Evolutionary conservation across 2,888 invertebrate species (phyloP), one percentile per base, ranked within the genome.

Genomic region (Acleris cristana): DNA sequence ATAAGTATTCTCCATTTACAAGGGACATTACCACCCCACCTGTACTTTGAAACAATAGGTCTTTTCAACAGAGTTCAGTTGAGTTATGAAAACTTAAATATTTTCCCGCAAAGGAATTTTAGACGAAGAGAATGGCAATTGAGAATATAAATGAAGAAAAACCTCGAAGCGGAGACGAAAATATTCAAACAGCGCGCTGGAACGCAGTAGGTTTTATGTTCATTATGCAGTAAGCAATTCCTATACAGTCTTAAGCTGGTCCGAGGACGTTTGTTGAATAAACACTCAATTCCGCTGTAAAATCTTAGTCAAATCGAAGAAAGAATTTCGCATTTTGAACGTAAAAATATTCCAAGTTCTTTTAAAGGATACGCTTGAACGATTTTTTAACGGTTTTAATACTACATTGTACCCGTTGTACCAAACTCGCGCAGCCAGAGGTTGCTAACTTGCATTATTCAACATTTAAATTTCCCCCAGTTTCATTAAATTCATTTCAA

Each of bases 121-220:
- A 71, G 65, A 69, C 66, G 18, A 30, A 45, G 71, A 75, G 71
- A 76, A 75, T 69, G 71, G 72, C 73, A 74, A 78, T 79, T 75
- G 77, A 74, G 76, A 79, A 77, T 78, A 79, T 78, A 74, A 79
- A 81, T 76, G 74, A 76, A 76, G 71, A 75, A 76, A 78, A 75
- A 74, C 69, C 71, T 72, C 66, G 69, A 69, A 66, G 48, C 26
- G n/a, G 18, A 30, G 48, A 30, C 40, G 49, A 34, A 60, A 66
- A 54, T 58, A 53, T 45, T 34, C 66, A 51, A 51, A 51, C 59
- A 18, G 14, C 34, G 48, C 48, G 48, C 40, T 54, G 54, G n/a
- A 18, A 4, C 26, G 19, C 45, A 21, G 56, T 44, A 21, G 59
- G 3, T 44, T 19, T 23, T 12, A 18, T 18, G 12, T 55, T n/a